Evolutionary conservation across 2,888 invertebrate genomes (phyloP).

Genomic region (Cancer borealis): DNA sequence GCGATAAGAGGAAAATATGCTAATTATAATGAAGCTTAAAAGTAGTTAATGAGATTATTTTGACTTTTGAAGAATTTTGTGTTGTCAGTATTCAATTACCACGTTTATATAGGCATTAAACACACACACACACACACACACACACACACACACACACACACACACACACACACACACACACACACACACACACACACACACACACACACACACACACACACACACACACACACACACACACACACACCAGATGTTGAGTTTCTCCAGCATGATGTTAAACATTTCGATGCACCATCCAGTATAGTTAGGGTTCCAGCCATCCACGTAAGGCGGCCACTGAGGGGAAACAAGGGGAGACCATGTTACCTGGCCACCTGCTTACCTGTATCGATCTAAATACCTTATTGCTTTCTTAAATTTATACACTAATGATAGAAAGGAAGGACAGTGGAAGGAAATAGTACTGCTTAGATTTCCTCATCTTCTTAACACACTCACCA

Average conservation of each 20-base stretch:
- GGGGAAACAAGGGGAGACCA: background rate
- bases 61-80: no score
- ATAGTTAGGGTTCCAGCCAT: slow-evolving; percentile 54
- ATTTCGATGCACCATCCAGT: slow-evolving; percentile 59
- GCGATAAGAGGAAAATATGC: background rate
- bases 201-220: slow-evolving; percentile 14
- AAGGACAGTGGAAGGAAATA: no score
- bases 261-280: slow-evolving; percentile 60
- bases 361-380: background rate
- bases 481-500: background rate
- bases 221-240: no score
- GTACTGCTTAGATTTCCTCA: background rate
- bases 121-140: no score
- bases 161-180: no score
- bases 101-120: no score
- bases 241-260: slow-evolving; percentile 60
- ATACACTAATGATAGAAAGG: background rate
- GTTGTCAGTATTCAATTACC: no score
- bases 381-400: no score
- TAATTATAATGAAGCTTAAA: no score
- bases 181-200: no score
- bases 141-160: no score
- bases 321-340: slow-evolving; percentile 68
- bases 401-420: background rate
- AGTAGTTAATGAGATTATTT: no score